Percentiles rank a stretch among this genome's conserved stretches.
Evolutionary conservation across 2,113 vertebrate genomes (phyloP).

Genomic region (Hucho hucho): DNA sequence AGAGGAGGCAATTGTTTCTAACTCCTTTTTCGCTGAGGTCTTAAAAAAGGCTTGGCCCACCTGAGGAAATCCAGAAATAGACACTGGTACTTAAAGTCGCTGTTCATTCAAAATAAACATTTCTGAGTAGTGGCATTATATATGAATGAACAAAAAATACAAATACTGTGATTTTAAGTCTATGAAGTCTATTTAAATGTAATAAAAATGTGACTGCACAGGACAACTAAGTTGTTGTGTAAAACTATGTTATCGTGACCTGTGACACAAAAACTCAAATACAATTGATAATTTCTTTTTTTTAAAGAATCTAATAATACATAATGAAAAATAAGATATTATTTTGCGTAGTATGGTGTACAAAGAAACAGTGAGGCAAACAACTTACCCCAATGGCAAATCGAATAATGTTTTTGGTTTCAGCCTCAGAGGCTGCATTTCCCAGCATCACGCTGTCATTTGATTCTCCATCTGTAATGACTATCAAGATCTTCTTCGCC

Average conservation of each 20-base stretch:
- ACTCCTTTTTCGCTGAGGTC: accelerated
- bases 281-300: too few relatives aligned
- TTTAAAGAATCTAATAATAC: background rate
- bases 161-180: too few relatives aligned
- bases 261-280: too few relatives aligned
- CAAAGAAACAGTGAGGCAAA: background rate
- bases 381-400: slow-evolving; percentile 69
- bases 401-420: slow-evolving; percentile 31
- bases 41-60: slow-evolving; percentile 61
- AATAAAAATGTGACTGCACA: too few relatives aligned
- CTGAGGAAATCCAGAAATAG: slow-evolving; percentile 48
- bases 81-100: background rate
- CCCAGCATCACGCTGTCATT: accelerated
- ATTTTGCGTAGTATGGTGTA: background rate
- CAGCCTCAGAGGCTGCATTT: accelerated
- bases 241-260: too few relatives aligned
- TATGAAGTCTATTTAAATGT: too few relatives aligned
- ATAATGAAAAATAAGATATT: background rate
- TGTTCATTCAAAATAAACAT: background rate
- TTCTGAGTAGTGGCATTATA: too few relatives aligned
- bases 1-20: slow-evolving; percentile 69
- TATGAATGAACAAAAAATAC: too few relatives aligned
- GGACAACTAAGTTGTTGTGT: too few relatives aligned
- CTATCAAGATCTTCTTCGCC: slow-evolving; percentile 63
- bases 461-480: slow-evolving; percentile 72